phyloP scores from a whole-genome alignment of 2,888 invertebrate genomes.

The Timandra comae region DNA sequence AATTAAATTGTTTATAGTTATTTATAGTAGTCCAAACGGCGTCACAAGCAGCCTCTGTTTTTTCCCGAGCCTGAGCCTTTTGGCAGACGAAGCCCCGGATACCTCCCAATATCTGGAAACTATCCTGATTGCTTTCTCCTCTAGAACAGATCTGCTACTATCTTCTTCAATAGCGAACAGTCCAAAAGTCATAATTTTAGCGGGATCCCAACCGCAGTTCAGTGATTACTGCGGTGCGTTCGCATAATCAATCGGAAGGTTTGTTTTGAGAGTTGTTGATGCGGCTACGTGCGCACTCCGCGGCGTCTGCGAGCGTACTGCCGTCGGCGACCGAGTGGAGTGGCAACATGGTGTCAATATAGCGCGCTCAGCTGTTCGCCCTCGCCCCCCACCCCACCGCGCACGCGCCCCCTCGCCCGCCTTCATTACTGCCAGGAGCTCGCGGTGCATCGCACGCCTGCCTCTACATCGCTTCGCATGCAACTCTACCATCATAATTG shows the following conservation, averaged over 20 bases:
- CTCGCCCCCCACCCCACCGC: constrained; percentile 53
- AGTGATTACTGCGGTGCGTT: constrained; percentile 65
- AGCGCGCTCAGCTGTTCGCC: constrained; percentile 78
- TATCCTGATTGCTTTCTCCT: constrained; percentile 69
- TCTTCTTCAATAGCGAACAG: constrained; percentile 63
- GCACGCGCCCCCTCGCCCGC: constrained; percentile 40
- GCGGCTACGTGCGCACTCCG: constrained; percentile 70
- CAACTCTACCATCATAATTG: too few species aligned
- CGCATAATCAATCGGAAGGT: constrained; percentile 57
- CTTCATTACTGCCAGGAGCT: too few species aligned
- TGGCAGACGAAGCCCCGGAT: constrained; percentile 57
- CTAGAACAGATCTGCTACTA: constrained; percentile 67
- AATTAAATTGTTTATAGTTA: constrained; percentile 22
- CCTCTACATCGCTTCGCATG: too few species aligned
- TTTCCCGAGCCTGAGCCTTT: constrained; percentile 61
- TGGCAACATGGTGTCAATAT: constrained; percentile 78
- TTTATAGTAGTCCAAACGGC: constrained; percentile 60
- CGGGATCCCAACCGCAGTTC: constrained; percentile 64
- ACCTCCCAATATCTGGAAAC: constrained; percentile 72
- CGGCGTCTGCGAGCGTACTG: constrained; percentile 75
- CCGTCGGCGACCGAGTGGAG: constrained; percentile 26
- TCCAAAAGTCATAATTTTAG: constrained; percentile 76
- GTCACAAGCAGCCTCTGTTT: constrained; percentile 49
- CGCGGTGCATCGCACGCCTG: too few species aligned
- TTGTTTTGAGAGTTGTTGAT: constrained; percentile 30